Evolutionary conservation across 1,140 invertebrate species (phyloP), one percentile per base, ranked within the genome.

Genomic region (Nephotettix cincticeps): DNA sequence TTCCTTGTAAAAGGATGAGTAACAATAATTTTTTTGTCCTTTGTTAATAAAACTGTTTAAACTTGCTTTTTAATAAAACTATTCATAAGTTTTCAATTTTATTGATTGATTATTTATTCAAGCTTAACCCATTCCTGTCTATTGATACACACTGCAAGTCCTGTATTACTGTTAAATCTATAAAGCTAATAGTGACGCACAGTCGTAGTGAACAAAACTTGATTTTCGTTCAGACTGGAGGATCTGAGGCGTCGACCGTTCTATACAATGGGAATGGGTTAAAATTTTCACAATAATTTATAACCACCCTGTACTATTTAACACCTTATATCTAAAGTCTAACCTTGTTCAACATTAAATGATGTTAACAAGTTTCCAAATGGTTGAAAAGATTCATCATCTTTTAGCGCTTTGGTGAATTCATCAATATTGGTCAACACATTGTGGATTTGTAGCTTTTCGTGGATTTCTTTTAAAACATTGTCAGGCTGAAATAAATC

Each of bases 311-410:
- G 40, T 9, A 9, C 40, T 11, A 9, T 11, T 11, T 11, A n/a
- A n/a, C n/a, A n/a, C 9, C 40, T 43, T 9, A n/a, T 43, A 43
- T n/a, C 4, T 6, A 6, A n/a, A 27, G 9, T 27, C 56, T 61
- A 2, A 61, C 56, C 27, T 29, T 61, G 9, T 29, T 61, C 25
- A 2, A 61, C 23, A 27, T 4, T 61, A n/a, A 61, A 61, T 14
- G 56, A 25, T 11, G 56, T 11, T 25, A 61, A 27, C n/a, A 27
- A 27, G 75, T 89, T 84, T 61, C 93, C 93, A 78, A 83, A 84
- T 1, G 93, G 93, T 77, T 79, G 86, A 76, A 95, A 95, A 23
- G 78, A 81, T 29, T 85, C 82, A 76, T 96, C 93, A 75, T 93
- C 89, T 25, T 86, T 78, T 13, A 94, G 76, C 4, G 83, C 78